Conservation (phyloP, 2,113 vertebrate genomes). For the Halcyon malimbica region DNA sequence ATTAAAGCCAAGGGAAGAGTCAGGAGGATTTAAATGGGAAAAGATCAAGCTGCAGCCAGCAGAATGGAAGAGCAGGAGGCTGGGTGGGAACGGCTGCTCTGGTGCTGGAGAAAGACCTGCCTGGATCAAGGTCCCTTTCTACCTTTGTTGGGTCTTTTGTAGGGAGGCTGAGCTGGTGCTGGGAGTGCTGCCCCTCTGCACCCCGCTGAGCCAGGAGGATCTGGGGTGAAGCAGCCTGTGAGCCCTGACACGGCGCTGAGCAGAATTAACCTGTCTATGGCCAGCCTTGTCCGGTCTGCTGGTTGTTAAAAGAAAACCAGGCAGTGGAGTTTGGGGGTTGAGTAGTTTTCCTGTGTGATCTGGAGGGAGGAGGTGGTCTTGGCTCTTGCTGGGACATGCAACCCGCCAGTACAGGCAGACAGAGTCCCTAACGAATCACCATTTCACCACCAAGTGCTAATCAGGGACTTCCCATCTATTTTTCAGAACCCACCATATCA, state of each 20-base stretch:
- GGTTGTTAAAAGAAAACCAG: not conserved
- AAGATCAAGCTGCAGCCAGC: not conserved
- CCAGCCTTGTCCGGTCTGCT: not conserved
- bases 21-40: not conserved
- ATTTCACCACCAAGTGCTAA: not conserved
- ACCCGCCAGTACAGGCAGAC: not conserved
- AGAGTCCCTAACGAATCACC: not conserved
- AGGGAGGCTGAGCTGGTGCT: not conserved
- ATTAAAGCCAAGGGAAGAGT: not conserved
- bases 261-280: not conserved
- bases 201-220: not conserved
- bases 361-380: not conserved
- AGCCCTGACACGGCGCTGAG: accelerated
- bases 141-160: not conserved
- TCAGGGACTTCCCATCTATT: not conserved
- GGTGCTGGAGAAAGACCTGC: not conserved
- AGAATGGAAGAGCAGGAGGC: not conserved
- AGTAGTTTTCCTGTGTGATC: not conserved
- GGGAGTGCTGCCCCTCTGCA: accelerated
- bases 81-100: not conserved
- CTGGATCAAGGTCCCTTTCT: not conserved
- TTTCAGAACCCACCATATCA: not conserved
- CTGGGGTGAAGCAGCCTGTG: not conserved
- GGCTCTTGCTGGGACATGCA: not conserved
- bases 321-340: not conserved